phyloP scores from a whole-genome alignment of 2,113 vertebrate genomes.

The Hippocampus abdominalis region DNA sequence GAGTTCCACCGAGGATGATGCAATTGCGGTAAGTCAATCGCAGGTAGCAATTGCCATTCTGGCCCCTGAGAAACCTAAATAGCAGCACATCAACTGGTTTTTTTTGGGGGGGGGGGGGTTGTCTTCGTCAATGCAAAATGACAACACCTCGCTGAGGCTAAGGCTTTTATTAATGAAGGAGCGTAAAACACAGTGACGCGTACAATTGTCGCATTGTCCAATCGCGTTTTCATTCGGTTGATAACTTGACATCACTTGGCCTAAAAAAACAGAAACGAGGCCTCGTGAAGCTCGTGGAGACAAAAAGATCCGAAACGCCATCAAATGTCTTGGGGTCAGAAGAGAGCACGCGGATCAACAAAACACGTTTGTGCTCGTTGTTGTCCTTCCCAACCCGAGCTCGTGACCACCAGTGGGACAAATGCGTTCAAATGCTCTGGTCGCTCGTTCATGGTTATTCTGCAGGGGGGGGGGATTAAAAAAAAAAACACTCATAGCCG shows the following conservation, averaged over 20 bases:
- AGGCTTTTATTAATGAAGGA: constrained; percentile 48
- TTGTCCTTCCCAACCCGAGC: not conserved
- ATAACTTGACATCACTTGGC: not conserved
- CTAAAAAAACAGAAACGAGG: too few relatives aligned
- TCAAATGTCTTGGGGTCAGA: not conserved
- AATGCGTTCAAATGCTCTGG: not conserved
- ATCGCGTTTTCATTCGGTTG: not conserved
- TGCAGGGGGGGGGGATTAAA: not conserved
- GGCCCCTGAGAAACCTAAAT: too few relatives aligned
- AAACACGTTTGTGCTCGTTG: constrained; percentile 3
- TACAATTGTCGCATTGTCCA: not conserved
- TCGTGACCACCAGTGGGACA: not conserved
- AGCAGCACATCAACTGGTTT: too few relatives aligned
- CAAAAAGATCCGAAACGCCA: not conserved
- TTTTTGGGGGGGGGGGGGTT: too few relatives aligned
- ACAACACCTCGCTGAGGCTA: not conserved
- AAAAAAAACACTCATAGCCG: not conserved
- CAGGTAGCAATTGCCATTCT: too few relatives aligned
- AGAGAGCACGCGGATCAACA: not conserved
- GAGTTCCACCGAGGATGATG: too few relatives aligned
- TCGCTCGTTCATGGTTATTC: constrained; percentile 3
- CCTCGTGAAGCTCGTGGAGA: too few relatives aligned
- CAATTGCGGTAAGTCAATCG: too few relatives aligned
- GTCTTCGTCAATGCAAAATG: not conserved
- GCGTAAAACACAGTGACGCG: constrained; percentile 31